phyloP scores from a whole-genome alignment of 2,888 invertebrate genomes.

The Melanchra persicariae region DNA sequence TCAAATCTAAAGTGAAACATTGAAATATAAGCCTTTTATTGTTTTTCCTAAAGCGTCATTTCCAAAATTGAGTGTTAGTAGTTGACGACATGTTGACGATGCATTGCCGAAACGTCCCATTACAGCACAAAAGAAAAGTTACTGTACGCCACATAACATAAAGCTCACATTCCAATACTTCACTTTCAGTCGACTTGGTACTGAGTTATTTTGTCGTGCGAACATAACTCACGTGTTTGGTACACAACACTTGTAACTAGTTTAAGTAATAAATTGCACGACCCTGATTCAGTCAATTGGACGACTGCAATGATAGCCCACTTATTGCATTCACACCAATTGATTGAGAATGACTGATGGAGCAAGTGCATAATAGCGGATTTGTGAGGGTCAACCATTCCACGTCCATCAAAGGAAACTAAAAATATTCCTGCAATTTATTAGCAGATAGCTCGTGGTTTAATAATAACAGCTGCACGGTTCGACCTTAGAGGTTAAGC shows the following conservation, averaged over 20 bases:
- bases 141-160: not conserved
- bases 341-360: conserved; percentile 40
- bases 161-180: not conserved
- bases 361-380: conserved; percentile 21
- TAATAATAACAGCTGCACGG: no score
- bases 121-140: not conserved
- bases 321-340: conserved; percentile 40
- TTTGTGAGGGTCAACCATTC: not conserved
- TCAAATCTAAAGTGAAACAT: not conserved
- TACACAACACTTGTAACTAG: conserved; percentile 11
- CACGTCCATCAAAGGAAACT: not conserved
- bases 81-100: not conserved
- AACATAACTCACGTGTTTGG: conserved; percentile 18
- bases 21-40: not conserved
- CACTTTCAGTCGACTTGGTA: not conserved
- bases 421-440: conserved; percentile 4
- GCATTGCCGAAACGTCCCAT: not conserved
- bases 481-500: no score
- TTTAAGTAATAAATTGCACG: conserved; percentile 29
- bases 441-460: not conserved
- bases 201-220: not conserved
- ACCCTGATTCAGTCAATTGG: conserved; percentile 31
- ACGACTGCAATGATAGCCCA: conserved; percentile 29
- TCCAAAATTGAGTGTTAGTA: not conserved
- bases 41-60: not conserved